Conservation (phyloP, 2,888 invertebrate species). For the Phortica okadai region DNA sequence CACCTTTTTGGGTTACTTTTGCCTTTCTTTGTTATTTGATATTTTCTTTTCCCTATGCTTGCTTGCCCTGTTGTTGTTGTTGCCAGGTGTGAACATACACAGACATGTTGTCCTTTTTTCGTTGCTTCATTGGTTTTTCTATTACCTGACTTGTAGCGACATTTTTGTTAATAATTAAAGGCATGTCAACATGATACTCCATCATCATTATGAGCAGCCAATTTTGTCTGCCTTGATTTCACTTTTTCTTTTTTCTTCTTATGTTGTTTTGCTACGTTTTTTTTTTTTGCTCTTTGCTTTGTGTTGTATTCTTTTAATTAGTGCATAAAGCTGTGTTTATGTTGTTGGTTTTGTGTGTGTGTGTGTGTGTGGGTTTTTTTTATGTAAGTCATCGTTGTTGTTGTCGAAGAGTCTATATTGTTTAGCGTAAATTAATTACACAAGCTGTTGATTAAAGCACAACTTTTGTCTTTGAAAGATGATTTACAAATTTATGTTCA, state of each 20-base stretch:
- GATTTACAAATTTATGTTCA: not conserved
- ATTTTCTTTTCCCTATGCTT: not conserved
- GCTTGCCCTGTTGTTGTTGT: not conserved
- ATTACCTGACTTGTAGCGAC: constrained; percentile 8
- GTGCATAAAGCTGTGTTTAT: constrained; percentile 13
- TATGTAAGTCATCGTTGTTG: not conserved
- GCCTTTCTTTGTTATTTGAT: constrained; percentile 18
- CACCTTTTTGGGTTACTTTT: not conserved
- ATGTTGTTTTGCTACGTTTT: not conserved
- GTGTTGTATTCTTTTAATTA: constrained; percentile 16
- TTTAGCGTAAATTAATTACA: constrained; percentile 18
- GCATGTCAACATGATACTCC: constrained; percentile 53
- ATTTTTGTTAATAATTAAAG: constrained; percentile 57
- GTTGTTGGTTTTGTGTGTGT: not conserved
- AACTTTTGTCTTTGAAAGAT: not conserved
- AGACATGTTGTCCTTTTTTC: constrained; percentile 12
- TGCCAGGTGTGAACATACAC: constrained; percentile 12
- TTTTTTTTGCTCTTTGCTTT: not conserved
- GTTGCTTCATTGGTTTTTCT: not conserved
- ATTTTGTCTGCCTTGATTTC: not conserved
- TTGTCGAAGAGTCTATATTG: no score
- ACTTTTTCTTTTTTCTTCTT: not conserved
- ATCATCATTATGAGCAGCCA: constrained; percentile 30
- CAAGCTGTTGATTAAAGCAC: constrained; percentile 3
- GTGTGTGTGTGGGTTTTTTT: not conserved